These are phyloP conservation scores for Ormyrus rosae DNA, from an alignment of 2,888 invertebrate species.

Conservation along the genomic window DNA sequence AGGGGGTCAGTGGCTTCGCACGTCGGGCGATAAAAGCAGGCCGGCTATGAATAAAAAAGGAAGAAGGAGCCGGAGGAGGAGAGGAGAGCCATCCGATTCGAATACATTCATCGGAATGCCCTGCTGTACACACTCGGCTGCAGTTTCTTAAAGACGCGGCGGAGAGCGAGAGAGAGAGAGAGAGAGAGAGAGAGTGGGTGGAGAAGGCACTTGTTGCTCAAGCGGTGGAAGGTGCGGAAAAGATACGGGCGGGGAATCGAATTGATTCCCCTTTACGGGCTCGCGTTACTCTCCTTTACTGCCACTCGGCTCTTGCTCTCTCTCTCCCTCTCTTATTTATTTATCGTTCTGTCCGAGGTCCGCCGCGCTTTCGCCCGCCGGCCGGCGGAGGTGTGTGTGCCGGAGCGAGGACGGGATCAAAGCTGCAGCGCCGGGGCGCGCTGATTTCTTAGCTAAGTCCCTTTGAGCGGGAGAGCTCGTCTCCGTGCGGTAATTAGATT, in stretches of 20 bases:
- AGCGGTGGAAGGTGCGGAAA: slow-evolving; percentile 55
- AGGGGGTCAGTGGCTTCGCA: too few species aligned
- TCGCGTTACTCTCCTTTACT: slow-evolving; percentile 69
- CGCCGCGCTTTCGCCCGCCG: too few species aligned
- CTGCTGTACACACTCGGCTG: slow-evolving; percentile 6
- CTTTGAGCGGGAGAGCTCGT: too few species aligned
- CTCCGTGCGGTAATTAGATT: too few species aligned
- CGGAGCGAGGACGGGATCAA: too few species aligned
- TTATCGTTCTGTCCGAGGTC: slow-evolving; percentile 22
- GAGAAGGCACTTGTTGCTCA: too few species aligned
- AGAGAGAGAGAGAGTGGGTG: slow-evolving; percentile 57
- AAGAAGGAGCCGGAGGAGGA: neutral
- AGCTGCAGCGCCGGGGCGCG: too few species aligned
- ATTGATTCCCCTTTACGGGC: slow-evolving; percentile 74
- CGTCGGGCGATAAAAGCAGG: slow-evolving; percentile 5
- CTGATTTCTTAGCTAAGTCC: too few species aligned
- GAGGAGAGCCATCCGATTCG: slow-evolving; percentile 42
- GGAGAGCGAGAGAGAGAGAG: slow-evolving; percentile 59
- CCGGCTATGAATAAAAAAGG: slow-evolving; percentile 24
- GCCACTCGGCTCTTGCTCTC: slow-evolving; percentile 47
- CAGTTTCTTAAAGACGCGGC: slow-evolving; percentile 70
- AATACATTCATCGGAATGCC: slow-evolving; percentile 46
- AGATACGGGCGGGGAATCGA: slow-evolving; percentile 68
- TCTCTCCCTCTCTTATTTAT: slow-evolving; percentile 42
- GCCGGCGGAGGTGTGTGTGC: too few species aligned